Evolutionary conservation across 2,797 vertebrate species (phyloP), one percentile per base, ranked within the genome.

Genomic region (Lepilemur septentrionalis): DNA sequence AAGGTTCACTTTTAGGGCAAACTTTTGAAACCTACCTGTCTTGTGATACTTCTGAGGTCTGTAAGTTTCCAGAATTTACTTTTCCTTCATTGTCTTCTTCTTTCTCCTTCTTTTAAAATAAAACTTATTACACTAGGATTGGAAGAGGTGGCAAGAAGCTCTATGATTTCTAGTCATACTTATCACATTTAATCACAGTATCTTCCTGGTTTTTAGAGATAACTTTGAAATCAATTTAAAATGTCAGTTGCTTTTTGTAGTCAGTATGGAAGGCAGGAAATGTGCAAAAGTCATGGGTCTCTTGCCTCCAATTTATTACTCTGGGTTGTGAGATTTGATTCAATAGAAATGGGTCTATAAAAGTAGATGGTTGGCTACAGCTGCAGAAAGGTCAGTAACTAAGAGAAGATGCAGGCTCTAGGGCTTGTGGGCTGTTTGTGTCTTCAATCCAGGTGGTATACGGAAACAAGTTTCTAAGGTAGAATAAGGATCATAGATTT

Each of bases 1-100:
- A 87, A 78, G 79, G 93, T 92, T 96, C 97, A 67, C 79, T 78
- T 1, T 91, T 96, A 94, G 94, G 96, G 93, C 94, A 95, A 28
- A 55, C 83, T 76, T 88, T 50, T 79, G 93, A 96, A 98, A 92
- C 52, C 30, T 75, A 93, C 89, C 89, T 96, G 90, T 91, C 57
- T 96, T 76, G 25, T 1, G 5, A 73, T 93, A 38, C 38, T 75
- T 73, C 85, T 80, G 43, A 65, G 65, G 35, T 89, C 92, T 80
- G 48, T 30, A 25, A 23, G 32, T 89, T 95, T 80, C 72, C 38
- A 25, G 28, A 79, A 55, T 92, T 93, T 80, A 65, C 91, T 92
- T 94, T 76, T 76, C 38, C 38, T 89, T 80, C 20, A 23, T 25
- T 75, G 48, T 93, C 61, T 41, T 72, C 35, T 22, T 65, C 50